Evolutionary conservation across 2,113 vertebrate species (phyloP).

Genomic region (Pseudorasbora parva): DNA sequence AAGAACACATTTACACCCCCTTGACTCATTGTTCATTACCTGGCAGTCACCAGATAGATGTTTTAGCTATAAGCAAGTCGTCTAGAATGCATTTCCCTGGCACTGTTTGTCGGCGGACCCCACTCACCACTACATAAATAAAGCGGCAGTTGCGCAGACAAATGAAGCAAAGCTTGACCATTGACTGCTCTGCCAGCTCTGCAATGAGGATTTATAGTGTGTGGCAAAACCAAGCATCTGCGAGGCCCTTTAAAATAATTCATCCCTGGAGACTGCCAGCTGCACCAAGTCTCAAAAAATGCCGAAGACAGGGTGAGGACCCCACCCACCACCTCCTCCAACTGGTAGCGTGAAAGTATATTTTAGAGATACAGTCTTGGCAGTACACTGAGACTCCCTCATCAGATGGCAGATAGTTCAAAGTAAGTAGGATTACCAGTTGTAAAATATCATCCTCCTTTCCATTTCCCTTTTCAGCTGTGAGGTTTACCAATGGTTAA

Average conservation of each 20-base stretch:
- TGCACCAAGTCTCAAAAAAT: conserved; percentile 14
- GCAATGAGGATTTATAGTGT: conserved; percentile 63
- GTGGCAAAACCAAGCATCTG: conserved; percentile 45
- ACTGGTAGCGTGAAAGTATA: neutral
- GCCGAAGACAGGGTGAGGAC: neutral
- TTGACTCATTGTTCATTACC: conserved; percentile 70
- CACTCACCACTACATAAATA: conserved; percentile 44
- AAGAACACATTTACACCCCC: conserved; percentile 70
- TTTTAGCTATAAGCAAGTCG: too few relatives aligned
- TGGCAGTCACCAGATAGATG: conserved; percentile 56
- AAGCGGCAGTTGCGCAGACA: conserved; percentile 62
- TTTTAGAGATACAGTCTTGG: conserved; percentile 13
- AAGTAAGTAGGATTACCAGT: neutral
- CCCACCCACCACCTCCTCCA: conserved; percentile 15
- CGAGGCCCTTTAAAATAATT: conserved; percentile 55
- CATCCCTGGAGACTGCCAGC: conserved; percentile 38
- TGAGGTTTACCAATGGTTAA: neutral
- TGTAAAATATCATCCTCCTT: neutral
- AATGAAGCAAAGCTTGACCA: conserved; percentile 60
- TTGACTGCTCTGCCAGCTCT: conserved; percentile 66
- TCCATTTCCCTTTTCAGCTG: neutral
- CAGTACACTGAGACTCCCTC: neutral
- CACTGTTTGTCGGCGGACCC: neutral
- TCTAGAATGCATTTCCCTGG: neutral
- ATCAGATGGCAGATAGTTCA: neutral